Conservation (phyloP, 2,797 vertebrate species). For the Varecia variegata region DNA sequence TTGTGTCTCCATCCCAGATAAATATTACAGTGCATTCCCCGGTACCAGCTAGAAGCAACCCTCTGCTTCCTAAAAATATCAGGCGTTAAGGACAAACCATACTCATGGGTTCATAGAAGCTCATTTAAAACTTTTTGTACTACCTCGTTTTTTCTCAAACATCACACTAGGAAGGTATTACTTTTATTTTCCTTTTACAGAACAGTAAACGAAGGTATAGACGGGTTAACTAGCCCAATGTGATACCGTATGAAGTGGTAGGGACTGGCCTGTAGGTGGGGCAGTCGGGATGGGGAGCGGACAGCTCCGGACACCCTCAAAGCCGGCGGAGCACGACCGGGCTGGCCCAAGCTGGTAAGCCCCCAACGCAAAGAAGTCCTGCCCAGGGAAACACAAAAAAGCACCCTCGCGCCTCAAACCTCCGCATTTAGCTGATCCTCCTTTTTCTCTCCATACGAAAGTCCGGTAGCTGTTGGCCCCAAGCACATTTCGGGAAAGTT, state of each 20-base stretch:
- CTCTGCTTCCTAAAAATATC: background rate
- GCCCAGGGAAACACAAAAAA: background rate
- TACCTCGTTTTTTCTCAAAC: background rate
- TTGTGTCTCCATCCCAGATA: background rate
- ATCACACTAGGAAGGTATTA: background rate
- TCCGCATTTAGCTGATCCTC: background rate
- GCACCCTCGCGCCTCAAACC: background rate
- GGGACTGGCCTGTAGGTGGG: no score
- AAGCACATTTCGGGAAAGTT: background rate
- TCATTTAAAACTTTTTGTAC: background rate
- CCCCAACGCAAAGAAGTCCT: background rate
- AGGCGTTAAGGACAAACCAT: background rate
- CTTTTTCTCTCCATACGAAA: background rate
- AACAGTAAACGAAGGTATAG: background rate
- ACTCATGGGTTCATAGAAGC: background rate
- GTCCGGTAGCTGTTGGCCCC: background rate
- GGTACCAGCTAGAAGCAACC: background rate
- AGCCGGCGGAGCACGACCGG: background rate
- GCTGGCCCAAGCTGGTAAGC: background rate
- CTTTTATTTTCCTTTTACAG: background rate
- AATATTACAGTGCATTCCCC: background rate
- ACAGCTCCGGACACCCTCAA: background rate
- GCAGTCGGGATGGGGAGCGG: background rate
- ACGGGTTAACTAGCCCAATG: background rate
- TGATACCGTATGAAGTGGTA: background rate